Base-by-base conservation (phyloP, 2,113 vertebrate genomes). In the Acanthochromis polyacanthus region DNA sequence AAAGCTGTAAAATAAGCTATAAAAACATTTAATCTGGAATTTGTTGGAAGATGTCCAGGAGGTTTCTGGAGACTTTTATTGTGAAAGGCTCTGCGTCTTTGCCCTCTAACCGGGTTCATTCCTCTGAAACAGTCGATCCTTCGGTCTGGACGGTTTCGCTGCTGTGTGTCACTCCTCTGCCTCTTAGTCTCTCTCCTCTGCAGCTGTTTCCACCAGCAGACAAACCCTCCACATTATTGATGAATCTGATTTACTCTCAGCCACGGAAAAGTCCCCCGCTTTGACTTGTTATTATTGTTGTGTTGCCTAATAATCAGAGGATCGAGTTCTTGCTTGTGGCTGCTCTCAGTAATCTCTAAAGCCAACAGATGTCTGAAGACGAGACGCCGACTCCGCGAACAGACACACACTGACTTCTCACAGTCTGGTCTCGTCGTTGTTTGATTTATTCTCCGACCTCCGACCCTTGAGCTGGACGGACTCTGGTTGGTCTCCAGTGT, bases 401-500 rank as follows among this genome's bases (percentile, higher is more conserved):
- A 67, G 63, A 69, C 68, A 80, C 77, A 75, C 80, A 80, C 20
- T 71, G 17, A 56, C 59, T 93, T 92, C 90, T 93, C 93, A 94
- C 91, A 88, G 87, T 89, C 86, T 88, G 30, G 66, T 83, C 82
- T 84, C 43, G 69, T 84, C 71, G 77, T 91, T 91, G 86, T 92
- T 91, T 90, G 85, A 91, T 85, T 91, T 91, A 82, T 77, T 86
- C 32, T 0, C 2, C 83, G 89, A 72, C 85, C 89, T 93, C 51
- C 90, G 87, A 90, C 85, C 89, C 83, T 70, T 77, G 71, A 86
- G 88, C 61, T 91, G 81, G 86, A 85, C 73, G 88, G 86, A 91
- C 89, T 88, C 78, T 82, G 75, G 85, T 84, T 75, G 17, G 59
- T 51, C 65, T 86, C 81, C 85, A 91, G 40, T 58, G 51, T 30